Evolutionary conservation across 2,113 vertebrate species (phyloP).

Genomic region (Coturnix japonica): DNA sequence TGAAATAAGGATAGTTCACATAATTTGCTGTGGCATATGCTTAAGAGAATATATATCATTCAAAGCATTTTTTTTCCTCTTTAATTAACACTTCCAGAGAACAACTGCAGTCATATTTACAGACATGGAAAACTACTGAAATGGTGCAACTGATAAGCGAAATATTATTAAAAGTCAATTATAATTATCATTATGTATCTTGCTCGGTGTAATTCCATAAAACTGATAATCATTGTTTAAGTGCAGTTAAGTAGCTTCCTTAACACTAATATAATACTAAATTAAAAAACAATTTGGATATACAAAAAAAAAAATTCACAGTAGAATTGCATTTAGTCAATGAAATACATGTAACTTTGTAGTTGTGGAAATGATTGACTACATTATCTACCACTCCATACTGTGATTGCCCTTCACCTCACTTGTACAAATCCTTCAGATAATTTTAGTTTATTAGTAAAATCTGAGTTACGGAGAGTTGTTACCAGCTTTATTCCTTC

Average conservation of each 20-base stretch:
- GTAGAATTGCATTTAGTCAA: not conserved
- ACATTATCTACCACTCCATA: not conserved
- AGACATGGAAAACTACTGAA: not conserved
- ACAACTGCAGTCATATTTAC: conserved; percentile 14
- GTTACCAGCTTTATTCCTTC: not conserved
- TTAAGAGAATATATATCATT: not conserved
- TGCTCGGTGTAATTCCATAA: not conserved
- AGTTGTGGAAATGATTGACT: not conserved
- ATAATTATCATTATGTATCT: conserved; percentile 41
- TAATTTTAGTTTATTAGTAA: not conserved
- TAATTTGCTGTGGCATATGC: not conserved
- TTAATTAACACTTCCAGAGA: conserved; percentile 18
- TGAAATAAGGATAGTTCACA: not conserved
- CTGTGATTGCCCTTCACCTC: not conserved
- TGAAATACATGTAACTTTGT: not conserved
- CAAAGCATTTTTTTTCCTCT: not conserved
- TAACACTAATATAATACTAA: conserved; percentile 19
- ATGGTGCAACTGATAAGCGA: conserved; percentile 10
- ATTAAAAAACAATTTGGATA: not conserved
- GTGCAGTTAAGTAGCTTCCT: not conserved
- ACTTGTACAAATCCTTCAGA: not conserved
- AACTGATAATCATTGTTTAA: conserved; percentile 31
- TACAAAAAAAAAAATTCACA: not conserved
- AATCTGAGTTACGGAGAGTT: not conserved
- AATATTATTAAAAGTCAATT: conserved; percentile 37